Conservation (phyloP, 2,888 invertebrate genomes). For the Unio delphinus region DNA sequence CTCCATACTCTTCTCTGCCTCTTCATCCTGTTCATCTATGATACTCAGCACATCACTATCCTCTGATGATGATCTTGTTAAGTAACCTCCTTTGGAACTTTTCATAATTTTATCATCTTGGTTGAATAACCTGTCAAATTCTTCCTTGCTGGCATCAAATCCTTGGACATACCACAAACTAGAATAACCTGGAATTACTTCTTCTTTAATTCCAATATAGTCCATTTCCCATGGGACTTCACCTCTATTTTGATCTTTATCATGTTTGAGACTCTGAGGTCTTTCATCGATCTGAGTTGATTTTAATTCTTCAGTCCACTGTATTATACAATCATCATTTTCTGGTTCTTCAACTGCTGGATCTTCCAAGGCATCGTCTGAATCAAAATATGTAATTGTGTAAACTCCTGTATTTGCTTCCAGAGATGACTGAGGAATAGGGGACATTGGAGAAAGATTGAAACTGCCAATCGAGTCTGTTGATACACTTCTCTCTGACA, state of each 20-base stretch:
- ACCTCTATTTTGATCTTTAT: too few relatives aligned
- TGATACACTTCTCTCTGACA: conserved; percentile 4
- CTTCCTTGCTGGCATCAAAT: conserved; percentile 2
- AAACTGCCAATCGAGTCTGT: conserved; percentile 18
- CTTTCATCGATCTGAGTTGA: too few relatives aligned
- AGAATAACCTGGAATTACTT: conserved; percentile 1
- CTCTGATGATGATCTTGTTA: conserved; percentile 3
- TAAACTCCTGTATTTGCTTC: conserved; percentile 18
- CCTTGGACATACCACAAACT: conserved; percentile 14
- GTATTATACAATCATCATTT: too few relatives aligned
- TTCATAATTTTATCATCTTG: conserved; percentile 2
- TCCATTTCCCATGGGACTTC: too few relatives aligned
- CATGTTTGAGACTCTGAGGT: too few relatives aligned
- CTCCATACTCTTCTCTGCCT: conserved; percentile 20
- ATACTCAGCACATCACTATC: conserved; percentile 61
- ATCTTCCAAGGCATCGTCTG: conserved; percentile 11
- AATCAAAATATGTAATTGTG: conserved; percentile 20
- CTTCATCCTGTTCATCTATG: conserved; percentile 60
- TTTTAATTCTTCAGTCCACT: too few relatives aligned
- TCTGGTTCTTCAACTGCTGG: not conserved
- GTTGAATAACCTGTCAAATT: conserved; percentile 3
- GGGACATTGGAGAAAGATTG: conserved; percentile 17
- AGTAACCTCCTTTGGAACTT: too few relatives aligned
- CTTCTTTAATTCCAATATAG: not conserved
- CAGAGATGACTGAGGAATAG: conserved; percentile 15